Percentiles rank a stretch among this genome's conserved stretches.
phyloP scores from a whole-genome alignment of 2,113 vertebrate species.

The Notiomystis cincta region DNA sequence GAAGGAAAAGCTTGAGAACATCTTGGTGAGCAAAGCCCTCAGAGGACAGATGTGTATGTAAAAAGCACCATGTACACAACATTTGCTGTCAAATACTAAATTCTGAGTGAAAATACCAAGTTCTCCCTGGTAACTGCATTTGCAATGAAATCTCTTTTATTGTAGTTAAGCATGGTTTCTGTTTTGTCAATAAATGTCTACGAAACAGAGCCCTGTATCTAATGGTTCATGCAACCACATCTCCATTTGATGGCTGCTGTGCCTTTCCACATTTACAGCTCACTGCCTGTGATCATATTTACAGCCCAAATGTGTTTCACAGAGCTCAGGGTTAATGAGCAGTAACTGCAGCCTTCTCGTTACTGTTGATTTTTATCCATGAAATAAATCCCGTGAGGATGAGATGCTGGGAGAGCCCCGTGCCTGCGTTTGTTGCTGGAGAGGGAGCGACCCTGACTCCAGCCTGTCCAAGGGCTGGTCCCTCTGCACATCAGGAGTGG shows the following conservation, averaged over 20 bases:
- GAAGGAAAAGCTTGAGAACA: neutral
- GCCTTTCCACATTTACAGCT: neutral
- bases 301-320: neutral
- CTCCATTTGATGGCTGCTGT: neutral
- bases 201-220: neutral
- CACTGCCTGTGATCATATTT: neutral
- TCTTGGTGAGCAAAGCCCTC: neutral
- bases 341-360: neutral
- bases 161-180: neutral
- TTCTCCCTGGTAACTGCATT: neutral
- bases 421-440: neutral
- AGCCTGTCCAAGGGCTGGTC: neutral
- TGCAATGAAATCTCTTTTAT: neutral
- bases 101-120: neutral
- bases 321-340: neutral
- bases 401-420: neutral
- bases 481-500: neutral
- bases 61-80: neutral
- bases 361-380: constrained; percentile 6
- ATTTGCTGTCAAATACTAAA: neutral
- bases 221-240: neutral
- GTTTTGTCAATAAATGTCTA: neutral
- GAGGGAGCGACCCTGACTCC: neutral
- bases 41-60: neutral
- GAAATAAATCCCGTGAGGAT: neutral